Evolutionary conservation across 2,888 invertebrate genomes (phyloP), one percentile per base, ranked within the genome.

Genomic region (Agapetus fuscipes): DNA sequence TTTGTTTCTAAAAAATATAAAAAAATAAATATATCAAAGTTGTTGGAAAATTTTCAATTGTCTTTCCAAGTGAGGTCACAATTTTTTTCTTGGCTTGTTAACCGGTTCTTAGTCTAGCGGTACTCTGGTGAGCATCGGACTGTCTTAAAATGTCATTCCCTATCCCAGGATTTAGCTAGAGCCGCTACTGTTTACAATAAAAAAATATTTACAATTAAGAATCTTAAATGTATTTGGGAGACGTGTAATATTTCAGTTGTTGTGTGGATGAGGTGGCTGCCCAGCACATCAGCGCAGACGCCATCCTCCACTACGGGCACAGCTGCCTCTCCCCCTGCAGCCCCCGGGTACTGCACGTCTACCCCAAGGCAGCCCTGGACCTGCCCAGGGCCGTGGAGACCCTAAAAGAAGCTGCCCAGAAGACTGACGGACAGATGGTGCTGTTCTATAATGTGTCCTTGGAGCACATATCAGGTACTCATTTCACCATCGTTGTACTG

Each of bases 201-300:
- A n/a, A n/a, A n/a, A n/a, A n/a, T n/a, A n/a, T n/a, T n/a, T n/a
- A n/a, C n/a, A n/a, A n/a, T n/a, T n/a, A n/a, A n/a, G n/a, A n/a
- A n/a, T n/a, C n/a, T n/a, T n/a, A n/a, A n/a, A n/a, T n/a, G n/a
- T n/a, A n/a, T n/a, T n/a, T n/a, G n/a, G n/a, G n/a, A n/a, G n/a
- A n/a, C n/a, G n/a, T 30, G 13, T 35, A 45, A 45, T 44, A 41
- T 60, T 69, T 49, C 59, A 90, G 90, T 59, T 93, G 91, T 60
- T 93, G 93, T 58, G 78, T 89, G 2, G 91, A 93, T 60, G 84
- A 85, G 53, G 79, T 94, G 20, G 85, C 93, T 2, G 90, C 94
- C 0, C 80, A 85, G 58, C 96, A 96, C 60, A 78, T 89, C 4
- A 71, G 77, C 39, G 83, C 85, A 0, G 87, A 95, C 61, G 80